These are phyloP conservation scores for Papilio protenor DNA, from an alignment of 2,888 invertebrate genomes.

Conservation along the genomic window DNA sequence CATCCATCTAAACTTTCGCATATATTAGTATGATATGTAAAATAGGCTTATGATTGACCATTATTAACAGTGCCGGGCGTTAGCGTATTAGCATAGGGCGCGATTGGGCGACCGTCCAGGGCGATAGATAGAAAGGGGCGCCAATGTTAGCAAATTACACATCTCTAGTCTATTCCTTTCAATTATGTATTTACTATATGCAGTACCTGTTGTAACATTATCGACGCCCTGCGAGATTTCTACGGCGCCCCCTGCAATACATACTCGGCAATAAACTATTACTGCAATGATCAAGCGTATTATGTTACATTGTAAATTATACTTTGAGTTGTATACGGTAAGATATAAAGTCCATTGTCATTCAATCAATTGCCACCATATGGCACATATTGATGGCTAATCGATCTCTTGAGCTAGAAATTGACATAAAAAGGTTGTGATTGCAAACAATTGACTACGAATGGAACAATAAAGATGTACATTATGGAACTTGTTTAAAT, in stretches of 20 bases:
- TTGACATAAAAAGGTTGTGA: slow-evolving; percentile 19
- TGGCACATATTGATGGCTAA: slow-evolving; percentile 23
- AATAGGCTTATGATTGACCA: no score
- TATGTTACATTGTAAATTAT: neutral
- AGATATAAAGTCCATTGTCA: slow-evolving; percentile 16
- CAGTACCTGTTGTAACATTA: no score
- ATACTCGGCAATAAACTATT: slow-evolving; percentile 25
- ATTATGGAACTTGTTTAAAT: neutral
- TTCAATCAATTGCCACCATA: slow-evolving; percentile 27
- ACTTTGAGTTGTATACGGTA: neutral
- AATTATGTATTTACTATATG: no score
- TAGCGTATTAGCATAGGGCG: no score
- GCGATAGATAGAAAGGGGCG: no score
- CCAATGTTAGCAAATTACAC: no score
- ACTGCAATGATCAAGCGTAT: slow-evolving; percentile 24
- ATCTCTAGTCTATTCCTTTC: no score
- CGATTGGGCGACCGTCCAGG: no score
- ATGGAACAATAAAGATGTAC: neutral
- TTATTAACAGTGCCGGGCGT: no score
- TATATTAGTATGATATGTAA: no score
- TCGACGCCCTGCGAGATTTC: no score
- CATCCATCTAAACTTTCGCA: no score
- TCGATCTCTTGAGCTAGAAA: slow-evolving; percentile 23
- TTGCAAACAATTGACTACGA: slow-evolving; percentile 12
- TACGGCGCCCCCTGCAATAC: neutral